Conservation (phyloP, 1,140 invertebrate species). For the Sarcophaga peregrina region DNA sequence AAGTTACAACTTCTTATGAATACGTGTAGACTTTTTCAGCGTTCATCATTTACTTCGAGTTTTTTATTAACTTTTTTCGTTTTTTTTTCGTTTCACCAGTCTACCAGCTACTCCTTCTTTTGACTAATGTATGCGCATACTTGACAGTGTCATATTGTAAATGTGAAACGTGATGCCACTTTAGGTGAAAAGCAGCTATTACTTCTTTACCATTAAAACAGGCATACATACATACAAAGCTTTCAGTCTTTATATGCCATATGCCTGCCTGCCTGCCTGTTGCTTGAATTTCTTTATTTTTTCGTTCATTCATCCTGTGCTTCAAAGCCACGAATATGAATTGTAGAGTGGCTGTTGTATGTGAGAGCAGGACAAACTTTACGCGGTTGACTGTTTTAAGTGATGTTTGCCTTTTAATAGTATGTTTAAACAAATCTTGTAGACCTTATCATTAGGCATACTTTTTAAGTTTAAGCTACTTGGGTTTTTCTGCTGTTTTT, state of each 20-base stretch:
- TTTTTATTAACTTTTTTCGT: too few species aligned
- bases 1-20: slow-evolving; percentile 29
- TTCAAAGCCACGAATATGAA: background rate
- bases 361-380: background rate
- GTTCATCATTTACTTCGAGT: too few species aligned
- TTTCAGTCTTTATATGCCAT: background rate
- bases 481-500: background rate
- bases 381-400: background rate
- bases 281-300: slow-evolving; percentile 11
- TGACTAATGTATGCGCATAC: slow-evolving; percentile 41
- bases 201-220: background rate
- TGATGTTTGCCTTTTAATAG: slow-evolving; percentile 32
- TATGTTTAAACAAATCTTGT: slow-evolving; percentile 41
- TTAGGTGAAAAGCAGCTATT: slow-evolving; percentile 43
- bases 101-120: background rate
- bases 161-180: slow-evolving; percentile 44
- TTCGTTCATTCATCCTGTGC: background rate
- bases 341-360: background rate
- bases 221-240: too few species aligned
- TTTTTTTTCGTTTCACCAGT: background rate
- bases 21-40: slow-evolving; percentile 8
- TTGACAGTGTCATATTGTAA: slow-evolving; percentile 41
- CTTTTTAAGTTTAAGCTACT: slow-evolving; percentile 38
- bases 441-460: slow-evolving; percentile 39
- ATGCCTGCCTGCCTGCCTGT: background rate